Evolutionary conservation across 2,797 vertebrate species (phyloP).

Genomic region (Chanos chanos): DNA sequence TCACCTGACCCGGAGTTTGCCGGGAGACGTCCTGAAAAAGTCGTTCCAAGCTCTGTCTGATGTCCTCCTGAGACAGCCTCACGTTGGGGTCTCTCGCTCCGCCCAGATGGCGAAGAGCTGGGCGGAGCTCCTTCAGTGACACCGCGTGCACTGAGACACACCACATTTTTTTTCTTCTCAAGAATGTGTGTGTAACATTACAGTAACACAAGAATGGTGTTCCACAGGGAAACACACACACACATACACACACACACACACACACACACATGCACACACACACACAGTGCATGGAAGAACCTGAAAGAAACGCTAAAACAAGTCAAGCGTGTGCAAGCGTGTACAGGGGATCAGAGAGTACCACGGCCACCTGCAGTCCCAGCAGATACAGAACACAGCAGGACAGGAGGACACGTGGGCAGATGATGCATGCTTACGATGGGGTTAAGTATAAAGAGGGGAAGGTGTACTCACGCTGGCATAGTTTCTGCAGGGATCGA

Average conservation of each 20-base stretch:
- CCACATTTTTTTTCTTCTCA: too few relatives aligned
- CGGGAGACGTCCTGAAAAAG: conserved; percentile 65
- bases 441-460: too few relatives aligned
- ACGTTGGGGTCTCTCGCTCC: conserved; percentile 15
- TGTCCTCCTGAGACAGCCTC: conserved; percentile 57
- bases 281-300: too few relatives aligned
- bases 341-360: too few relatives aligned
- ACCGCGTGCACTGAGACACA: conserved; percentile 61
- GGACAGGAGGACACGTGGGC: too few relatives aligned
- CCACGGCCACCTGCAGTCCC: too few relatives aligned
- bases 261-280: too few relatives aligned
- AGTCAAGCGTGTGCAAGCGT: too few relatives aligned
- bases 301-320: too few relatives aligned
- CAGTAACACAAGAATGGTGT: background rate
- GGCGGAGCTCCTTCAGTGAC: conserved; percentile 48
- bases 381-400: too few relatives aligned
- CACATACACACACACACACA: background rate
- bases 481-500: conserved; percentile 72
- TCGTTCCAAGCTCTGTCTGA: conserved; percentile 60
- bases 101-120: conserved; percentile 31
- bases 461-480: conserved; percentile 69
- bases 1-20: conserved; percentile 57
- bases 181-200: background rate
- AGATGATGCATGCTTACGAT: too few relatives aligned
- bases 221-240: background rate